Base-by-base conservation (phyloP, 2,888 invertebrate species). In the Harpalus rufipes region DNA sequence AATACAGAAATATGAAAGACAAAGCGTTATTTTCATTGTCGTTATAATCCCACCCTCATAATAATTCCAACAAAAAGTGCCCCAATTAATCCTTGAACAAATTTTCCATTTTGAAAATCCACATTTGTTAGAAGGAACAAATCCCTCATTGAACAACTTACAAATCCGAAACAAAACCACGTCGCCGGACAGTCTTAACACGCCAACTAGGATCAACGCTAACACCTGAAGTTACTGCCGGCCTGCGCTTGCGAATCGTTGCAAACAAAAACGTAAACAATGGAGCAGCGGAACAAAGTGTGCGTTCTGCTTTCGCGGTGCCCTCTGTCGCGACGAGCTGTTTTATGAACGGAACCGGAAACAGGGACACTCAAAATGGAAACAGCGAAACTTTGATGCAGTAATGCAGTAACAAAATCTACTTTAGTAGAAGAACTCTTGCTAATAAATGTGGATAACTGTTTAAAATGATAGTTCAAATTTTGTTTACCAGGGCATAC, bases 171-270 rank as follows among this genome's bases (percentile, higher is more conserved):
- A 74, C 72, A 74, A 74, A 74, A 74, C 72, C 44, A 18, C 18
- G 44, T 68, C 44, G 72, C 72, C 12, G 72, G 72, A 74, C 72
- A 74, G 72, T 41, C 72, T 74, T 74, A 74, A 74, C 72, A 44
- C 44, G 72, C 44, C 68, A 74, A 44, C 72, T 74, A 74, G 72
- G 72, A 74, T 74, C 72, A 74, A 41, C 16, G 72, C 41, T 74
- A 74, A 74, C 72, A 74, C 72, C 72, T 74, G 72, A 74, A 74
- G 72, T 74, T 74, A 74, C 72, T 74, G 18, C 72, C 10, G 41
- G 41, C 39, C 41, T 32, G 5, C 41, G 41, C 12, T 41, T 39
- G 68, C 18, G 72, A 74, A 74, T 74, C 72, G 72, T 44, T 74
- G 44, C 72, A 74, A 74, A 74, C 72, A 74, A 74, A 44, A 74